Percentiles rank a stretch among this genome's conserved stretches.
phyloP scores from a whole-genome alignment of 2,113 vertebrate genomes.

The Phrynosoma platyrhinos region DNA sequence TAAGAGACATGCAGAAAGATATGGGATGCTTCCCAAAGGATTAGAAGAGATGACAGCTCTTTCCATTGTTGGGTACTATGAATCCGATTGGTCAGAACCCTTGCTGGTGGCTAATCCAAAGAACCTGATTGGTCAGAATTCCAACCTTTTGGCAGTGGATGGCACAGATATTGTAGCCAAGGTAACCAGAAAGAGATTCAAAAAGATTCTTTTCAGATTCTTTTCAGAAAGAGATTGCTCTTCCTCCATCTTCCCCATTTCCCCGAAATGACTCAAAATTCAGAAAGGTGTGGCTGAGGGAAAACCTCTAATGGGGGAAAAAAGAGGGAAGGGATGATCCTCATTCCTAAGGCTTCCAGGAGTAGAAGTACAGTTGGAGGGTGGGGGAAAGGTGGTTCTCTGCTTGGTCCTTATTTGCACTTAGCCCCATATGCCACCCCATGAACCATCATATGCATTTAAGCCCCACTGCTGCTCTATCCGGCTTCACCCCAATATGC shows the following conservation, averaged over 20 bases:
- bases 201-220: not conserved
- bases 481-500: too few species aligned
- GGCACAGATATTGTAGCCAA: not conserved
- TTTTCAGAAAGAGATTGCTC: not conserved
- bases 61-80: not conserved
- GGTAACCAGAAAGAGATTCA: not conserved
- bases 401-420: too few species aligned
- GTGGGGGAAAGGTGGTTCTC: not conserved
- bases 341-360: not conserved
- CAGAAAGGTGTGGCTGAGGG: not conserved
- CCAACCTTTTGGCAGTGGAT: not conserved
- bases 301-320: not conserved
- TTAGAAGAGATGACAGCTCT: not conserved
- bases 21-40: too few species aligned
- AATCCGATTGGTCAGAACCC: conserved; percentile 11
- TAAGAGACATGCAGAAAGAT: not conserved
- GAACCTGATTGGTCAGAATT: conserved; percentile 12
- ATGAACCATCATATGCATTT: too few species aligned
- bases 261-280: not conserved
- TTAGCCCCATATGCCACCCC: too few species aligned
- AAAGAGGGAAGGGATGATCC: not conserved
- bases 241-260: not conserved
- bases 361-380: not conserved
- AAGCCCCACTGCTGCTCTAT: too few species aligned
- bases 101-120: not conserved